Evolutionary conservation across 2,797 vertebrate genomes (phyloP).

Genomic region (Liasis olivaceus): DNA sequence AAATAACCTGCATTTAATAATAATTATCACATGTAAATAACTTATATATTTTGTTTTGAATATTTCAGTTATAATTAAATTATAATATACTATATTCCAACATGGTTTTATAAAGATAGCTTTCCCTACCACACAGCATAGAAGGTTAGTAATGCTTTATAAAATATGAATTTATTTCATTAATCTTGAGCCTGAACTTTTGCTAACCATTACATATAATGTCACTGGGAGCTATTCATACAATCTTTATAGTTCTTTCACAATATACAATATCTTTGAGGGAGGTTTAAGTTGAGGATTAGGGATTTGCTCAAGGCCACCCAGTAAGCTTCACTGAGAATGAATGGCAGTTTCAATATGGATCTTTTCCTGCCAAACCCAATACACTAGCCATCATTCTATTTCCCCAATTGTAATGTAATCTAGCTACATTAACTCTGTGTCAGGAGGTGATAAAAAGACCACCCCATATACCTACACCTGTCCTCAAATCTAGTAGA

Average conservation of each 20-base stretch:
- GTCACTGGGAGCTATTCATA: background rate
- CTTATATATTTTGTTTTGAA: background rate
- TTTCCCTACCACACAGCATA: background rate
- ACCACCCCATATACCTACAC: slow-evolving; percentile 19
- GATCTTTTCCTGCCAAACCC: background rate
- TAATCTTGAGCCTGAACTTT: background rate
- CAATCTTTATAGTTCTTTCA: background rate
- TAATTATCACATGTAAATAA: background rate
- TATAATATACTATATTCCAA: background rate
- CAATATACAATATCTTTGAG: background rate
- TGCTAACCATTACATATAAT: background rate
- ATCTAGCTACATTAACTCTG: slow-evolving; percentile 16
- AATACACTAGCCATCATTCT: background rate
- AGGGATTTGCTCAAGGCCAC: slow-evolving; percentile 6
- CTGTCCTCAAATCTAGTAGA: background rate
- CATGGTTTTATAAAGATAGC: background rate
- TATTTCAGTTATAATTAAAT: background rate
- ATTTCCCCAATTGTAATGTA: background rate
- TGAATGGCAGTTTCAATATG: background rate
- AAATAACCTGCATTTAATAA: background rate
- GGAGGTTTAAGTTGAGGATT: background rate
- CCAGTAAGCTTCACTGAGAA: background rate
- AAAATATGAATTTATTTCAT: background rate
- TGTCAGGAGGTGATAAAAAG: slow-evolving; percentile 5
- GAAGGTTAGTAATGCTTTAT: background rate